These are phyloP conservation scores for Clarias gariepinus DNA, from an alignment of 2,113 vertebrate species.

Conservation along the genomic window DNA sequence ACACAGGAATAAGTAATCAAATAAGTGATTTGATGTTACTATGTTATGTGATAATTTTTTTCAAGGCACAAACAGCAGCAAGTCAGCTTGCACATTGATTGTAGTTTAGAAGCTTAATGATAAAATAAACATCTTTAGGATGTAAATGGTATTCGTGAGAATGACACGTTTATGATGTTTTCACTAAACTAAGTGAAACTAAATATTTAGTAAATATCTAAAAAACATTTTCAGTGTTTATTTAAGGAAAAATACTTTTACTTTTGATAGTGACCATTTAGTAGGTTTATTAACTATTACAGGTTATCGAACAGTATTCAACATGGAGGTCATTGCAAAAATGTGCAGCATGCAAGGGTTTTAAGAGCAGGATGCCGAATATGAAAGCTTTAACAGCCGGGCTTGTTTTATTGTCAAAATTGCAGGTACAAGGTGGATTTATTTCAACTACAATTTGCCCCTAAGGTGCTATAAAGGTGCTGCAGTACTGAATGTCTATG, in stretches of 20 bases:
- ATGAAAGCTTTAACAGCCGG: not conserved
- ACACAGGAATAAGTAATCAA: not conserved
- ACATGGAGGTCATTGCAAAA: not conserved
- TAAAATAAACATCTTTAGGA: not conserved
- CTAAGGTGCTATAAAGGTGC: constrained; percentile 13
- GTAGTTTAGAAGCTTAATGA: not conserved
- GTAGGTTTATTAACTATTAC: not conserved
- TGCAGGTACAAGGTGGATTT: not conserved
- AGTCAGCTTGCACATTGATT: not conserved
- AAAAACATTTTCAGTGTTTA: no score
- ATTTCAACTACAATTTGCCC: not conserved
- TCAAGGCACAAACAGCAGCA: not conserved
- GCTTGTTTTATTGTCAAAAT: not conserved
- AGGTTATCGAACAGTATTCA: not conserved
- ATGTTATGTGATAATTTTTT: not conserved
- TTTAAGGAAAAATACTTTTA: not conserved
- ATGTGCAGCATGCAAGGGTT: not conserved
- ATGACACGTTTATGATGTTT: not conserved
- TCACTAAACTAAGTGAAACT: not conserved
- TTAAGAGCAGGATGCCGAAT: not conserved
- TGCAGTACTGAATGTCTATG: not conserved
- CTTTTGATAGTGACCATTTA: not conserved
- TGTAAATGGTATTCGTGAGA: not conserved
- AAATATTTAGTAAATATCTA: no score
- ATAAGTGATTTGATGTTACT: not conserved